Percentiles rank a stretch among this genome's conserved stretches.
Conservation (phyloP, 2,113 vertebrate species). For the Xiphorhynchus elegans region DNA sequence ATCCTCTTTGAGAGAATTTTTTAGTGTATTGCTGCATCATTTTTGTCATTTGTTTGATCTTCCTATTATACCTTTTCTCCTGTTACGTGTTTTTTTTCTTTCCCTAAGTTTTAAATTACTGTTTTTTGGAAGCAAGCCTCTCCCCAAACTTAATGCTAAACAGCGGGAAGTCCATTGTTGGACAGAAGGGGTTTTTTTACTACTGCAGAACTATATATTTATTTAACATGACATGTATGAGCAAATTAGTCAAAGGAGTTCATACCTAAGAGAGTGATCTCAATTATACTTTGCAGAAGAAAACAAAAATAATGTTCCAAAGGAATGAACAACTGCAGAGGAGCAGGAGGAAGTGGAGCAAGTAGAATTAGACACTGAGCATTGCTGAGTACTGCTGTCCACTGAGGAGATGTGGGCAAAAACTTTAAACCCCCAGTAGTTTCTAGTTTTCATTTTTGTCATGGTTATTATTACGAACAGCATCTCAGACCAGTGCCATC, state of each 20-base stretch:
- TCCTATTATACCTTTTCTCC: neutral
- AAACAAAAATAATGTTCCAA: neutral
- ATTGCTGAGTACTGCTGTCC: neutral
- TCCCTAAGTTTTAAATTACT: neutral
- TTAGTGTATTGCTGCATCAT: neutral
- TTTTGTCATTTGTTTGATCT: neutral
- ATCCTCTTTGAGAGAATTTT: neutral
- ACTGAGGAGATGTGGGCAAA: neutral
- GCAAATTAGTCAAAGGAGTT: neutral
- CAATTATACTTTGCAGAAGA: conserved; percentile 6
- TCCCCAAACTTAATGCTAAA: neutral
- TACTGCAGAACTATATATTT: neutral
- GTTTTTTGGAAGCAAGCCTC: neutral
- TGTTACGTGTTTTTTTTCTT: neutral
- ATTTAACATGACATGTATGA: neutral
- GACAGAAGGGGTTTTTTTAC: neutral
- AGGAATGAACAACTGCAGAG: neutral
- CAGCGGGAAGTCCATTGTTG: neutral
- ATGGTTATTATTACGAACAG: neutral
- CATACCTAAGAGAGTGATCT: neutral
- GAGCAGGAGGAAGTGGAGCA: neutral
- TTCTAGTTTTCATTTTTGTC: neutral
- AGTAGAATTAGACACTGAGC: neutral
- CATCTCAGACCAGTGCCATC: neutral
- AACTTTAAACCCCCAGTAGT: neutral